Percentiles rank a stretch among this genome's conserved stretches.
Conservation (phyloP, 2,113 vertebrate species). For the Hydrolagus affinis region DNA sequence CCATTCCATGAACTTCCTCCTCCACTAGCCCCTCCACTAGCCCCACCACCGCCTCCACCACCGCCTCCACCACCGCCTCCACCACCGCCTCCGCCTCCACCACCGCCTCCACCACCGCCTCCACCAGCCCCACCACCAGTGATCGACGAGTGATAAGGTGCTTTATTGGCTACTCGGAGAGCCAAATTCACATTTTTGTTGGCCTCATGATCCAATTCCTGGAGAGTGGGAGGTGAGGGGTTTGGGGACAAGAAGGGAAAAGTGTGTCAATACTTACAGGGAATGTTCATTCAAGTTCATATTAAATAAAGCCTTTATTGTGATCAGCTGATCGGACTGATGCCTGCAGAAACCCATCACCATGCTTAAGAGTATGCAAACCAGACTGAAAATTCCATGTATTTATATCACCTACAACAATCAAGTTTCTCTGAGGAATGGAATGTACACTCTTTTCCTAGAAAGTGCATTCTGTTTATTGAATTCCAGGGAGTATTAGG, state of each 20-base stretch:
- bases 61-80: not conserved
- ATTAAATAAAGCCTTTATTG: too few relatives aligned
- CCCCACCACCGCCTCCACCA: not conserved
- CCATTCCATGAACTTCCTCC: not conserved
- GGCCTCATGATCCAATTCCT: slow-evolving; percentile 62
- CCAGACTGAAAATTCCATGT: too few relatives aligned
- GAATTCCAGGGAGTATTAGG: too few relatives aligned
- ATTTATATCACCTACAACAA: too few relatives aligned
- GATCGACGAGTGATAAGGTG: slow-evolving; percentile 60
- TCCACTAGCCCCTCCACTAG: not conserved
- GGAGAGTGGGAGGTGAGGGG: slow-evolving; percentile 24
- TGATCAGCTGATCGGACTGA: too few relatives aligned
- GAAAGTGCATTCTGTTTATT: too few relatives aligned
- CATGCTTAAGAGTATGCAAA: too few relatives aligned
- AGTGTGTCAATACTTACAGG: not conserved
- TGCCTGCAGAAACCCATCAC: not conserved
- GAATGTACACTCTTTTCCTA: too few relatives aligned
- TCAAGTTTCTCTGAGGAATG: too few relatives aligned
- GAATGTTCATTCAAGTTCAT: too few relatives aligned
- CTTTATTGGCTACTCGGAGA: slow-evolving; percentile 61
- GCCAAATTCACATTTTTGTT: slow-evolving; percentile 48
- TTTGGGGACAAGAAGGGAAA: not conserved
- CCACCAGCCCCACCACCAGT: not conserved
- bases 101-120: too few relatives aligned
- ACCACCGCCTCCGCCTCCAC: not conserved